phyloP scores from a whole-genome alignment of 2,113 vertebrate genomes.

The Myiagra hebetior region DNA sequence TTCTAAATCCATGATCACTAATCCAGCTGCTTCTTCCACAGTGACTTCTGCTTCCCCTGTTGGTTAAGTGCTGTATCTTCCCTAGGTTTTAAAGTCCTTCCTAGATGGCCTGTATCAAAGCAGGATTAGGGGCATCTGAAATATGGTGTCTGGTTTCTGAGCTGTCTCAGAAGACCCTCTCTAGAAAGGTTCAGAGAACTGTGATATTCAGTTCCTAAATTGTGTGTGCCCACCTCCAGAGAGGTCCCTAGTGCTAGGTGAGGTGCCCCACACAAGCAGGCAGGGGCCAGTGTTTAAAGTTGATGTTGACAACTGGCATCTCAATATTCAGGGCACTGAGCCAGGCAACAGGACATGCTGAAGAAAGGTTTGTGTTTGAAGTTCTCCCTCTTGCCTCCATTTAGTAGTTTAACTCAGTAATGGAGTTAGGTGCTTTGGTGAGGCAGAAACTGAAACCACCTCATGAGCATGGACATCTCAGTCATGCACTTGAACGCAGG shows the following conservation, averaged over 20 bases:
- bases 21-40: not conserved
- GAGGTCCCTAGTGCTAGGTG: not conserved
- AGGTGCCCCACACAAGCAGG: not conserved
- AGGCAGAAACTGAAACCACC: not conserved
- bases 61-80: not conserved
- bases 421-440: not conserved
- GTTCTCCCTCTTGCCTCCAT: not conserved
- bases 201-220: not conserved
- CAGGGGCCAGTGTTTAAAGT: not conserved
- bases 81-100: not conserved
- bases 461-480: not conserved
- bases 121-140: not conserved
- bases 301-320: not conserved
- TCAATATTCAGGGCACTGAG: not conserved
- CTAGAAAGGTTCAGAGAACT: not conserved
- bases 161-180: not conserved
- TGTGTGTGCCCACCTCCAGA: not conserved
- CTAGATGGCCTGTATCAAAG: not conserved
- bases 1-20: not conserved
- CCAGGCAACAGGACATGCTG: not conserved
- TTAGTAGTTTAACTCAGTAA: not conserved
- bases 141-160: not conserved
- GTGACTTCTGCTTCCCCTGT: not conserved
- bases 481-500: fast-evolving
- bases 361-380: not conserved